Evolutionary conservation across 2,888 invertebrate genomes (phyloP).

Genomic region (Drosophila hamatofila): DNA sequence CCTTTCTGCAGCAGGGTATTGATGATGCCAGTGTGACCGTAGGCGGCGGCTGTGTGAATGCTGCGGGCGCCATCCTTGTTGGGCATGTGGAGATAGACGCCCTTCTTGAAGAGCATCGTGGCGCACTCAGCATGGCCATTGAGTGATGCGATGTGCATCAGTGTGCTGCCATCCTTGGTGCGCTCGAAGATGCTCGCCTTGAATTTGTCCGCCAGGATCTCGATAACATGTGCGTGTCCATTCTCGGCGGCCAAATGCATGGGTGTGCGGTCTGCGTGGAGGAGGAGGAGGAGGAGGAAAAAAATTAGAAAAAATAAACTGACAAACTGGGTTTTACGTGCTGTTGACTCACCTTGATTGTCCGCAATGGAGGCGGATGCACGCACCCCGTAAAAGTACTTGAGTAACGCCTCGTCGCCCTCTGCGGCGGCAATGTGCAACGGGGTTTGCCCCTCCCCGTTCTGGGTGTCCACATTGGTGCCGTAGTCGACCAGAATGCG

Average conservation of each 20-base stretch:
- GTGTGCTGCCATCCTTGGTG: constrained; percentile 98
- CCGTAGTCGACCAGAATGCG: constrained; percentile 96
- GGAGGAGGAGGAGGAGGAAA: constrained; percentile 25
- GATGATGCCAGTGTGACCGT: constrained; percentile 98
- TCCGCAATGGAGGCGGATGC: constrained; percentile 98
- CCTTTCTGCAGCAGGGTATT: constrained; percentile 98
- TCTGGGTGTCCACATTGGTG: constrained; percentile 95
- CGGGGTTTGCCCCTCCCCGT: constrained; percentile 97
- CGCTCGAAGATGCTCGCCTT: constrained; percentile 98
- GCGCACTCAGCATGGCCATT: constrained; percentile 99
- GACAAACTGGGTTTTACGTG: not conserved
- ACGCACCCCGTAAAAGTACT: constrained; percentile 97
- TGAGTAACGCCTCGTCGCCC: constrained; percentile 97
- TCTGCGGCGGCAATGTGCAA: constrained; percentile 98
- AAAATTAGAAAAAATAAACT: not conserved
- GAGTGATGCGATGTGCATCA: constrained; percentile 99
- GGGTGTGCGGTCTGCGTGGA: constrained; percentile 93
- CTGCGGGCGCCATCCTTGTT: constrained; percentile 98
- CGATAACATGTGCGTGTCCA: constrained; percentile 98
- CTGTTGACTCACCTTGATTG: constrained; percentile 89
- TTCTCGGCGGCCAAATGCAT: constrained; percentile 99
- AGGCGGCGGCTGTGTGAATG: constrained; percentile 98
- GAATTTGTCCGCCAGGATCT: constrained; percentile 98
- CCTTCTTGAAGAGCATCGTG: constrained; percentile 98
- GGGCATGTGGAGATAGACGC: constrained; percentile 99